Evolutionary conservation across 2,113 vertebrate genomes (phyloP).

Genomic region (Macquaria australasica): DNA sequence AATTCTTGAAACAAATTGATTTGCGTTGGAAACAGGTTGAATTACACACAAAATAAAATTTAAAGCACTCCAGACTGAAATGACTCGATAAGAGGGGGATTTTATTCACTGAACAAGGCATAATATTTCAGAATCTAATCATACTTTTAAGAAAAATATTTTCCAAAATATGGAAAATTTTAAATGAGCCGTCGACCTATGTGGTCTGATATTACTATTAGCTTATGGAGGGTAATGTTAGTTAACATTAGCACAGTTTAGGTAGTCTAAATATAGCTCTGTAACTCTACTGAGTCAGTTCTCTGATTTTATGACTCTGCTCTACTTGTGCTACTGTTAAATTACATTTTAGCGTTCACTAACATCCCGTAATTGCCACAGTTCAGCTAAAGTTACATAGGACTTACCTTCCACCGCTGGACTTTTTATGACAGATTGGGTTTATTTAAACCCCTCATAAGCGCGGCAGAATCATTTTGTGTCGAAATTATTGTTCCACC

Average conservation of each 20-base stretch:
- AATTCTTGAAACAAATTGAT: no score
- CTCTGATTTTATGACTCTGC: neutral
- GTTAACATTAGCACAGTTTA: no score
- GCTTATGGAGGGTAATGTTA: no score
- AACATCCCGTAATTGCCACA: neutral
- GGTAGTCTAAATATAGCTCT: no score
- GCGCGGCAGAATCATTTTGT: neutral
- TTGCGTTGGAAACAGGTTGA: neutral
- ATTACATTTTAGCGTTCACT: no score
- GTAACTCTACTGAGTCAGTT: neutral
- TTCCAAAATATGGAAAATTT: neutral
- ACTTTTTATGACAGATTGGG: neutral
- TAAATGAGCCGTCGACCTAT: no score
- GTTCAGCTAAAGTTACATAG: neutral
- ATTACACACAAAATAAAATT: neutral
- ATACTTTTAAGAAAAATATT: neutral
- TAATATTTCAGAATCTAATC: neutral
- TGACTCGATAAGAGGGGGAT: neutral
- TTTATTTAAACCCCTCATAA: neutral
- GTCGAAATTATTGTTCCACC: slow-evolving; percentile 41
- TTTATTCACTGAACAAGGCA: neutral
- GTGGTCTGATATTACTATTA: no score
- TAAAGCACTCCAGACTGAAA: neutral
- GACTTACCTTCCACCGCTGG: neutral
- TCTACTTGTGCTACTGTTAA: neutral